A percentile compares a stretch with the other conserved stretches of the same genome.
Evolutionary conservation across 2,113 vertebrate genomes (phyloP).

Genomic region (Madoqua kirkii): DNA sequence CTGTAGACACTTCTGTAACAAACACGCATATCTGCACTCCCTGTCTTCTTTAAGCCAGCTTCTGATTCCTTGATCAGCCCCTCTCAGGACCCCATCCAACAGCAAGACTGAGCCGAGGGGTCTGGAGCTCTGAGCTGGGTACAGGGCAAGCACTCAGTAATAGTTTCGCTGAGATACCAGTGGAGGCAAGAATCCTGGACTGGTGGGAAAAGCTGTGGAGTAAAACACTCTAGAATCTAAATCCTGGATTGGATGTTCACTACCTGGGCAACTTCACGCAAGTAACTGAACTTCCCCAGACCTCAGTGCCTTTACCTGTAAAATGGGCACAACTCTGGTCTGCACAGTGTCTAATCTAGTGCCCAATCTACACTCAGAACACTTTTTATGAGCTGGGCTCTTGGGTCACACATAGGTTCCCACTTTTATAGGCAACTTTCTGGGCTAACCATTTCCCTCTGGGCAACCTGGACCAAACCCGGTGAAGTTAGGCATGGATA

Average conservation of each 20-base stretch:
- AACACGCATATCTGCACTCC: rapidly evolving
- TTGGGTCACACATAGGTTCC: not conserved
- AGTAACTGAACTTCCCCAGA: not conserved
- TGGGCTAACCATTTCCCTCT: not conserved
- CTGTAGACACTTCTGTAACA: not conserved
- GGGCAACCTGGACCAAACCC: not conserved
- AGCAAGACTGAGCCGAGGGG: not conserved
- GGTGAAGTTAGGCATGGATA: not conserved
- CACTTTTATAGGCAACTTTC: not conserved
- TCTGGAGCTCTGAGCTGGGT: not conserved
- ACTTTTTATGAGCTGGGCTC: not conserved
- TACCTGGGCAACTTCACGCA: not conserved
- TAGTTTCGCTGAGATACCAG: not conserved
- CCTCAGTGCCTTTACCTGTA: not conserved
- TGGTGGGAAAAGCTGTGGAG: not conserved
- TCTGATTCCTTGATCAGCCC: not conserved
- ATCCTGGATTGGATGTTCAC: not conserved
- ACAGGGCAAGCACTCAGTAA: not conserved
- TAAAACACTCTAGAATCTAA: not conserved
- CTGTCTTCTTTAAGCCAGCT: not conserved
- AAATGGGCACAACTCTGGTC: not conserved
- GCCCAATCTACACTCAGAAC: not conserved
- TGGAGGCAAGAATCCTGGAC: not conserved
- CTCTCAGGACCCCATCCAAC: not conserved
- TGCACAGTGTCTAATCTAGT: not conserved